Conservation (phyloP, 2,797 vertebrate genomes). For the Serranus cabrilla region DNA sequence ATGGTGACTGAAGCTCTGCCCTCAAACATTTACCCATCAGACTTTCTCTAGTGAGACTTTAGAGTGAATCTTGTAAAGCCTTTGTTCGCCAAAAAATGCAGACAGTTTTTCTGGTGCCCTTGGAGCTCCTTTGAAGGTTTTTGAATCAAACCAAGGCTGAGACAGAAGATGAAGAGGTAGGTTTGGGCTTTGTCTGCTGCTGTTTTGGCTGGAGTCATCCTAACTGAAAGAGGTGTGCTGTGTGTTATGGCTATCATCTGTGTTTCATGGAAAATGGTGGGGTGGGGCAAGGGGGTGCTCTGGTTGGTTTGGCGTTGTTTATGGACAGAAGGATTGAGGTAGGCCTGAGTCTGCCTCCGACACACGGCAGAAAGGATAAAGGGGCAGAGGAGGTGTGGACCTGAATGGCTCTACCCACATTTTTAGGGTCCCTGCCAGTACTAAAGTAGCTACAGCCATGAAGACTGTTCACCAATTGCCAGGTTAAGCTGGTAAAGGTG, state of each 20-base stretch:
- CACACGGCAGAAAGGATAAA: slow-evolving; percentile 19
- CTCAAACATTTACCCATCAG: not conserved
- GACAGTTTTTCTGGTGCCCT: slow-evolving; percentile 16
- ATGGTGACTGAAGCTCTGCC: not conserved
- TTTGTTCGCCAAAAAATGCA: slow-evolving; percentile 11
- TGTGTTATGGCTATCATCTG: slow-evolving; percentile 68
- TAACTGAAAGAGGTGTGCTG: slow-evolving; percentile 15
- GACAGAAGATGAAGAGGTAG: slow-evolving; percentile 30
- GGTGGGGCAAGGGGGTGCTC: not conserved
- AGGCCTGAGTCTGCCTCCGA: slow-evolving; percentile 24
- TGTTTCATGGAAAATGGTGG: slow-evolving; percentile 37
- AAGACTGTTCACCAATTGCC: too few relatives aligned
- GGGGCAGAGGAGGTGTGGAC: slow-evolving; percentile 62
- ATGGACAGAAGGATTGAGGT: not conserved
- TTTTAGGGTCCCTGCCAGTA: slow-evolving; percentile 11
- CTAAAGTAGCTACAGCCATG: slow-evolving; percentile 21
- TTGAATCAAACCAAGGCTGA: slow-evolving; percentile 41
- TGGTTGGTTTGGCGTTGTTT: slow-evolving; percentile 33
- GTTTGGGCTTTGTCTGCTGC: slow-evolving; percentile 44
- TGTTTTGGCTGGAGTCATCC: slow-evolving; percentile 72
- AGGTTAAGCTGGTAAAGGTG: too few relatives aligned
- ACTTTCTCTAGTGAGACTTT: not conserved
- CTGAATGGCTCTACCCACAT: slow-evolving; percentile 34
- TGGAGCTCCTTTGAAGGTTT: slow-evolving; percentile 25
- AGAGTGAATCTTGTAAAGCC: not conserved